Percentiles rank a stretch among this genome's conserved stretches.
Conservation (phyloP, 2,888 invertebrate species). For the Xestia c-nigrum region DNA sequence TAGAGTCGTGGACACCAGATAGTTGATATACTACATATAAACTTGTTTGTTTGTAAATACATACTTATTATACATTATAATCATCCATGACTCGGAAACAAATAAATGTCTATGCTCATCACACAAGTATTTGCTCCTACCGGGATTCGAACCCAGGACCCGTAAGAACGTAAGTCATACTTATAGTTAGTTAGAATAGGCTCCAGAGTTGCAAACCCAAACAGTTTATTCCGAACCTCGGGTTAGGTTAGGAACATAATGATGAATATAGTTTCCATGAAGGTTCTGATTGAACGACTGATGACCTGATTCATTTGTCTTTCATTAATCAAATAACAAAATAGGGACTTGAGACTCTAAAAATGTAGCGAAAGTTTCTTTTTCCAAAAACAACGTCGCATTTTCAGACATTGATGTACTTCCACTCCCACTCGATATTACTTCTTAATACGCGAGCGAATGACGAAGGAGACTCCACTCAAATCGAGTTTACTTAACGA, state of each 20-base stretch:
- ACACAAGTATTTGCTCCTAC: too few species aligned
- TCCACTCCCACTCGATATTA: slow-evolving; percentile 37
- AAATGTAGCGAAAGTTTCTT: background rate
- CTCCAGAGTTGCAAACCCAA: background rate
- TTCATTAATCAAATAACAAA: background rate
- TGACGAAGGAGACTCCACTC: slow-evolving; percentile 53
- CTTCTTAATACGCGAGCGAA: slow-evolving; percentile 54
- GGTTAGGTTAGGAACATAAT: too few species aligned
- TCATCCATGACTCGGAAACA: too few species aligned
- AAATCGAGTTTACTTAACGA: slow-evolving; percentile 61
- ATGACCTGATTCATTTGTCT: background rate
- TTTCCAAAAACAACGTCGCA: background rate
- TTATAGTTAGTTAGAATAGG: too few species aligned
- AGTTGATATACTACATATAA: too few species aligned
- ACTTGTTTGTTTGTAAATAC: too few species aligned
- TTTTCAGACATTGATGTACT: slow-evolving; percentile 16
- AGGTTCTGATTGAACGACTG: background rate
- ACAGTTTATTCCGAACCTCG: background rate
- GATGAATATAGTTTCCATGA: background rate
- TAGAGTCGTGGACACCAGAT: too few species aligned
- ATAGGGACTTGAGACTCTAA: background rate
- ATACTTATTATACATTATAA: too few species aligned
- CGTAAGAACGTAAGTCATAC: too few species aligned
- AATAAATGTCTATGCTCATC: too few species aligned
- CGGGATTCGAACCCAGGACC: too few species aligned